Evolutionary conservation across 2,797 vertebrate genomes (phyloP).

Genomic region (Danio albolineatus): DNA sequence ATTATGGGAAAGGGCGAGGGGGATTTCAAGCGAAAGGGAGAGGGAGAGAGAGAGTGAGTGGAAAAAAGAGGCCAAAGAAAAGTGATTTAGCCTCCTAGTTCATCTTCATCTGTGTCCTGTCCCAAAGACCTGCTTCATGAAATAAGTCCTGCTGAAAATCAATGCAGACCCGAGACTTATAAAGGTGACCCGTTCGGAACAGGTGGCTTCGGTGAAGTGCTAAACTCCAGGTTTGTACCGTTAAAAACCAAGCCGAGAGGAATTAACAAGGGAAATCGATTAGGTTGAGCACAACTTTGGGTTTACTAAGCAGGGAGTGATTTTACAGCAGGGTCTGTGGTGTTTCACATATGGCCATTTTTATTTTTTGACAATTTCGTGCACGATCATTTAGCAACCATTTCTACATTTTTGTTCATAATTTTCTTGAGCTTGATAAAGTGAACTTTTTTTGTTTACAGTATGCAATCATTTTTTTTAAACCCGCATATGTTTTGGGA

Average conservation of each 20-base stretch:
- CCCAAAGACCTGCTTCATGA: slow-evolving; percentile 81
- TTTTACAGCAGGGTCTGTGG: slow-evolving; percentile 76
- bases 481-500: too few relatives aligned
- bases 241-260: slow-evolving; percentile 75
- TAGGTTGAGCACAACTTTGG: slow-evolving; percentile 79
- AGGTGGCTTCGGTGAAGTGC: slow-evolving; percentile 78
- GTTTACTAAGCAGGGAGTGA: slow-evolving; percentile 80
- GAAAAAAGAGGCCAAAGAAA: slow-evolving; percentile 71
- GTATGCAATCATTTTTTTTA: too few relatives aligned
- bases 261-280: slow-evolving; percentile 84
- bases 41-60: slow-evolving; percentile 54
- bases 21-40: slow-evolving; percentile 45
- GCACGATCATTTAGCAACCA: not conserved
- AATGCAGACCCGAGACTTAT: slow-evolving; percentile 78
- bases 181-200: slow-evolving; percentile 83
- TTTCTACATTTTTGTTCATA: too few relatives aligned
- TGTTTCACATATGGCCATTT: slow-evolving; percentile 61
- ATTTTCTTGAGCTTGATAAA: too few relatives aligned
- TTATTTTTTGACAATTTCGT: slow-evolving; percentile 47
- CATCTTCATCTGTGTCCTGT: slow-evolving; percentile 85
- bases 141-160: slow-evolving; percentile 87
- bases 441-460: too few relatives aligned
- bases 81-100: slow-evolving; percentile 81
- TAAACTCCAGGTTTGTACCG: slow-evolving; percentile 78
- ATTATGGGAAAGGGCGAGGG: slow-evolving; percentile 37